phyloP scores from a whole-genome alignment of 2,113 vertebrate species.

The Hydrochoerus hydrochaeris region DNA sequence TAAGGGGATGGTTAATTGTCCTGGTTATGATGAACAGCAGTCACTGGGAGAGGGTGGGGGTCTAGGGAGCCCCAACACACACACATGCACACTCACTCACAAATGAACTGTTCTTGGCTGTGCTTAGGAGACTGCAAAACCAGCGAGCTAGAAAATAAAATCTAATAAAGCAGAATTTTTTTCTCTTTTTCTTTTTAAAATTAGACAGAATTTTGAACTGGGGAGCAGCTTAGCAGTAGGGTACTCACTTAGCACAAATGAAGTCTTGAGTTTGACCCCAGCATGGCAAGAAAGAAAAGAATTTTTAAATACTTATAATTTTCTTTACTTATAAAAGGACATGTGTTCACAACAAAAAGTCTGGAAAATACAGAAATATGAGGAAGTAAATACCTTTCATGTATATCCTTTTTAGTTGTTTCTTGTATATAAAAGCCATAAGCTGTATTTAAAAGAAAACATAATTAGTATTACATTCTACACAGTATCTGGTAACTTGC shows the following conservation, averaged over 20 bases:
- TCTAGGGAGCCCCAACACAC: background rate
- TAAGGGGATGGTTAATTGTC: slow-evolving; percentile 81
- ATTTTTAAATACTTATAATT: slow-evolving; percentile 13
- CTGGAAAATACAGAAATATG: background rate
- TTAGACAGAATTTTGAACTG: background rate
- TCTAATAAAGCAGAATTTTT: background rate
- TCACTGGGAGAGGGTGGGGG: slow-evolving; percentile 58
- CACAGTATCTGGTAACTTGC: background rate
- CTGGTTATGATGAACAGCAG: slow-evolving; percentile 80
- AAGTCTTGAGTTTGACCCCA: background rate
- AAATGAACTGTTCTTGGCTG: background rate
- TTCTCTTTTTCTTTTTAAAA: background rate
- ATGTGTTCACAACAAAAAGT: background rate
- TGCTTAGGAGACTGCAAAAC: background rate
- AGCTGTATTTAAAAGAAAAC: background rate
- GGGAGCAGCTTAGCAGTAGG: background rate
- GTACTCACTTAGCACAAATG: background rate
- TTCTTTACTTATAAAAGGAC: slow-evolving; percentile 16
- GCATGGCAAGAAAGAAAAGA: background rate
- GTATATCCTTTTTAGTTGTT: background rate
- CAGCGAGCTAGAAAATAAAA: background rate
- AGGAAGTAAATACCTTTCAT: background rate
- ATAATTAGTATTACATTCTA: background rate
- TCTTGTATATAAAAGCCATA: background rate
- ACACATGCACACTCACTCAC: background rate